Evolutionary conservation across 1,140 invertebrate species (phyloP).

Genomic region (Hyphantria cunea): DNA sequence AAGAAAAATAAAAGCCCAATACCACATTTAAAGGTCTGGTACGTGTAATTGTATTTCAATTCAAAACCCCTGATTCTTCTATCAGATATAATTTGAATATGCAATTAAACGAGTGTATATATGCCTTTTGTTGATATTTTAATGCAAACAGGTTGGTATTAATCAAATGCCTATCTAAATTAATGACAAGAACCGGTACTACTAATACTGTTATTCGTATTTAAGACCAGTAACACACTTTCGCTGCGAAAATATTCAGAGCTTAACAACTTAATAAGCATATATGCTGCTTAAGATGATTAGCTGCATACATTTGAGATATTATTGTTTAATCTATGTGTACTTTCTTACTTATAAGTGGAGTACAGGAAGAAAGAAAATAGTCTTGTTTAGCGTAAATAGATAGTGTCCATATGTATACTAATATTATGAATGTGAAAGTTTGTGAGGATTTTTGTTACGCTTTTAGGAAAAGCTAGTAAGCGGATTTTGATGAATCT

Average conservation of each 20-base stretch:
- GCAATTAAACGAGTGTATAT: slow-evolving; percentile 1
- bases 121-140: slow-evolving; percentile 13
- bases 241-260: background rate
- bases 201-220: slow-evolving; percentile 43
- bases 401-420: no score
- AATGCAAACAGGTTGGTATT: slow-evolving; percentile 41
- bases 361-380: no score
- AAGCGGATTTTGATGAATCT: no score
- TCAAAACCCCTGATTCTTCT: slow-evolving; percentile 9
- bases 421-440: no score
- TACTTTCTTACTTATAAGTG: no score
- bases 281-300: no score
- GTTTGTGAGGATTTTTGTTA: no score
- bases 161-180: slow-evolving; percentile 45
- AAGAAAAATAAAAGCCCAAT: background rate
- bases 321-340: no score
- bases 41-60: slow-evolving; percentile 9
- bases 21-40: background rate
- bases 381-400: no score
- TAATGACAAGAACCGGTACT: slow-evolving; percentile 44
- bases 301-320: no score
- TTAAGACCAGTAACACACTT: slow-evolving; percentile 6
- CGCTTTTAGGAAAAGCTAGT: no score
- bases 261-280: no score
- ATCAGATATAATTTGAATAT: slow-evolving; percentile 6